Base-by-base conservation (phyloP, 2,113 vertebrate species). In the Sinocyclocheilus anophthalmus region DNA sequence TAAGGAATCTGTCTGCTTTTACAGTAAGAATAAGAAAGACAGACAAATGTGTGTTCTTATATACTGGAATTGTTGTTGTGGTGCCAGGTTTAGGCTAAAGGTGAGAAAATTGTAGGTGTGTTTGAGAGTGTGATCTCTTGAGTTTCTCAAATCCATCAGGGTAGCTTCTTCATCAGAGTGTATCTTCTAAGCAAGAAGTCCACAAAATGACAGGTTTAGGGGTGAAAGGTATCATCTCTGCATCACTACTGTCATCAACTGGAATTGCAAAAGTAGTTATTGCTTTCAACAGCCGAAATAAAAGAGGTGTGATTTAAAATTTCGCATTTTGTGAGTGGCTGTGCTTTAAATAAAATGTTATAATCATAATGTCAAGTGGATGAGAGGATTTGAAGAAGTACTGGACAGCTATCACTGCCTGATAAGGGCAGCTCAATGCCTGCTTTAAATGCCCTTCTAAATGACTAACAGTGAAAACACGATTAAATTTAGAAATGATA, bases 1-100 rank as follows among this genome's bases (percentile, higher is more conserved):
- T 90, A 89, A 86, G 86, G 63, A 70, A 53, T 14, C 81, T 0
- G 45, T 7, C 24, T 70, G 48, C 59, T 30, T 81, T 30, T 5
- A 81, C 59, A 81, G 79, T 81, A 81, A 81, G 79, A 81, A 45
- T 63, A 65, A 81, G 59, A 81, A 65, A 50, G 42, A 8, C 3
- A 39, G 11, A 37, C 11, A 12, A 24, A 24, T 18, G 55, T 63
- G 59, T 48, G 57, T 4, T 81, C 39, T 55, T 61, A 39, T 12
- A 1, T 81, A 48, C 79, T 45, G 59, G 37, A 81, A 37, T 63
- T 80, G 57, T 81, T 65, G 78, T 22, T 57, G 76, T n/a, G 8
- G 26, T 78, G 26, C 22, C 33, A 80, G 33, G 55, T 81, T 65
- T 48, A 37, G 59, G 59, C 59, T 48, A 10, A 81, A 67, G n/a